Percentiles rank a stretch among this genome's conserved stretches.
These are phyloP conservation scores for Cephalopachus bancanus DNA, from an alignment of 2,797 vertebrate species.

Conservation along the genomic window DNA sequence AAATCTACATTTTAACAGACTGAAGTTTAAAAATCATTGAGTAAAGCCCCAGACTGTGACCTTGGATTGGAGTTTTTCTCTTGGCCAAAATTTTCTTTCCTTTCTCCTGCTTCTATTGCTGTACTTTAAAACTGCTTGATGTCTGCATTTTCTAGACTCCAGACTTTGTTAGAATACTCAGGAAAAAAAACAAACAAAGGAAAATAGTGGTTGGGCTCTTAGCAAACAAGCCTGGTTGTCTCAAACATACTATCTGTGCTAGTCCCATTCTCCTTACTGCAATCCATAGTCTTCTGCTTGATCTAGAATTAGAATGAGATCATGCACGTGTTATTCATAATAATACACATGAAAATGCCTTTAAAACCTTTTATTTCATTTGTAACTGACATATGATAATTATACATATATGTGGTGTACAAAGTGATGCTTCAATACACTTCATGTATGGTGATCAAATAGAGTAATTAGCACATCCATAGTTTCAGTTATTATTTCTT, in stretches of 20 bases:
- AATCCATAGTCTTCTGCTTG: background rate
- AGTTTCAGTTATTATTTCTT: background rate
- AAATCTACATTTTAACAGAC: background rate
- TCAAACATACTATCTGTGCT: background rate
- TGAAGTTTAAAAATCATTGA: slow-evolving; percentile 42
- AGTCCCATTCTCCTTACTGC: background rate
- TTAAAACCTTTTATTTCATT: background rate
- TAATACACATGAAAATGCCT: background rate
- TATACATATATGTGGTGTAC: background rate
- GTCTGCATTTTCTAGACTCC: background rate
- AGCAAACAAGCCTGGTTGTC: background rate
- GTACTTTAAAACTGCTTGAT: slow-evolving; percentile 37
- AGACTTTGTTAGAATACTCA: background rate
- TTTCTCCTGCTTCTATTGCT: background rate
- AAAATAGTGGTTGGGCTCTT: background rate
- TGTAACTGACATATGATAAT: background rate
- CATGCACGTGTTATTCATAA: background rate
- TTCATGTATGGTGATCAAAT: background rate
- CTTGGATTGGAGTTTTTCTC: background rate
- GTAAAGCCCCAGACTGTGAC: background rate
- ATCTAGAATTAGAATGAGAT: slow-evolving; percentile 35
- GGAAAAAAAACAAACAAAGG: background rate
- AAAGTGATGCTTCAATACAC: background rate
- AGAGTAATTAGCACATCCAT: background rate
- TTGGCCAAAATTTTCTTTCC: background rate